Evolutionary conservation across 2,797 vertebrate genomes (phyloP), one percentile per base, ranked within the genome.

Genomic region (Geotrypetes seraphini): DNA sequence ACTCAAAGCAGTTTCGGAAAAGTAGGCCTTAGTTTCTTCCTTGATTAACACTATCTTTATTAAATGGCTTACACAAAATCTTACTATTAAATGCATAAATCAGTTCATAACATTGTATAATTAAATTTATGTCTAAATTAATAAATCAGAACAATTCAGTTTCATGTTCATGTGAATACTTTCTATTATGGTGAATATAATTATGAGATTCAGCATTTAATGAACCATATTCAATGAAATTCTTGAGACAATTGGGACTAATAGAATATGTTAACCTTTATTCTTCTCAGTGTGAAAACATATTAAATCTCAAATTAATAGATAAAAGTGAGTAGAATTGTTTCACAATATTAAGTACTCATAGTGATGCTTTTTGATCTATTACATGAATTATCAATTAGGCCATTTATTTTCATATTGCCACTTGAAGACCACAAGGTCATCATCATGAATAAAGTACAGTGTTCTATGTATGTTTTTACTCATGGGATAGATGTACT

Each of bases 241-340:
- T 70, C 69, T 73, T 71, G 57, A 59, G 66, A 73, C 79, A 73
- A 75, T 76, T 71, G 61, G 50, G 50, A 72, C 69, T 80, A 81
- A 80, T 75, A 78, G 68, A 75, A 72, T 75, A 50, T 54, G 57
- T 81, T 83, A 79, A 83, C 74, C 78, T 83, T 73, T 71, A 64
- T 71, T 72, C 35, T 14, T 43, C 53, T 40, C 60, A 39, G 50
- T 52, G 54, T 66, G 67, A 78, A 69, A 70, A 54, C 46, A 57
- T 59, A 60, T 60, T 71, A 75, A 63, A 57, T 58, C 40, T 43
- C 57, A 61, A 73, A 75, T 71, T 78, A 70, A 60, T 56, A 65
- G 37, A 41, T 60, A 66, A 47, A 39, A 64, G 50, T 60, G 60
- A 56, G 54, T 63, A 49, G 57, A 66, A 58, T 63, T 58, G 35